Evolutionary conservation across 2,797 vertebrate species (phyloP), one percentile per base, ranked within the genome.

Genomic region (Cheirogaleus major): DNA sequence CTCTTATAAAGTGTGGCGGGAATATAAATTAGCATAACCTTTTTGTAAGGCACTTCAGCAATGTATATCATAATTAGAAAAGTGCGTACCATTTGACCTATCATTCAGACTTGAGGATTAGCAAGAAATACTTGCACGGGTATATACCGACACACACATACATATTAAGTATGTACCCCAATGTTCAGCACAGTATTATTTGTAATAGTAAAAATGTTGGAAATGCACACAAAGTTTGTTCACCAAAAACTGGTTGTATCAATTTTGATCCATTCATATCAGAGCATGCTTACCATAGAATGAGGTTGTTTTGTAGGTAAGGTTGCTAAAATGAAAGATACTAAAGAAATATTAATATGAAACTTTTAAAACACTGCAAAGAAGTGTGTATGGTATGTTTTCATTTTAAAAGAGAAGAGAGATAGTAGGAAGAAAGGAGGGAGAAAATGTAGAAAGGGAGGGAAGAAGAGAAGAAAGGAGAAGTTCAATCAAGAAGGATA

Each of bases 21-120:
- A 93, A 90, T 93, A 89, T 93, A 95, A 97, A 98, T 97, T 93
- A 95, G 78, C 67, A 65, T 97, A 97, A 97, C 97, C 97, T 98
- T 98, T 97, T 94, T 61, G 32, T 94, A 94, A 93, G 80, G 84
- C 84, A 94, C 97, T 98, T 97, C 86, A 97, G 90, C 87, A 65
- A 94, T 32, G 91, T 91, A 82, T 67, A 95, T 85, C 67, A 52
- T 97, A 97, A 98, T 97, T 95, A 97, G 89, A 83, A 93, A 97
- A 96, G 91, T 73, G 70, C 79, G n/a, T 22, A 17, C 50, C 50
- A 70, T 95, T 97, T 97, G 89, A 96, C 95, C 95, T 97, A 89
- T 92, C 92, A 89, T 87, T 97, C 72, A 72, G 32, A 90, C 27
- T 75, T 57, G 15, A 84, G 72, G 48, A 94, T 80, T 61, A 91